A percentile compares a stretch with the other conserved stretches of the same genome.
Conservation (phyloP, 1,140 invertebrate species). For the Metopolophium dirhodum region DNA sequence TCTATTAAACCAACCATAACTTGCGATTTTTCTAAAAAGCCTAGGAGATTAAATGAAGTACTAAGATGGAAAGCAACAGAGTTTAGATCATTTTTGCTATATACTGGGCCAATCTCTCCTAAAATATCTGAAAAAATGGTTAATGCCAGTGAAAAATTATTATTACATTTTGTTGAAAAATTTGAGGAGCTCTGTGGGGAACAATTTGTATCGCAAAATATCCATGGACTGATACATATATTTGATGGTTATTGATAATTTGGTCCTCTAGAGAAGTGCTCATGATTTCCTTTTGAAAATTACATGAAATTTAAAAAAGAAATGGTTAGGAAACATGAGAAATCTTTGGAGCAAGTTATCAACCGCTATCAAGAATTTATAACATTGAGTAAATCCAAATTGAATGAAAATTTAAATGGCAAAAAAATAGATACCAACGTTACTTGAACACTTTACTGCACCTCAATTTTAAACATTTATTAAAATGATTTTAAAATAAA, state of each 20-base stretch:
- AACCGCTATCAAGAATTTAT: neutral
- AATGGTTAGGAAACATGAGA: neutral
- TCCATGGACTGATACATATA: neutral
- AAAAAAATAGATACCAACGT: neutral
- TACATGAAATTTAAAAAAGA: neutral
- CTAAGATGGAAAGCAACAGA: neutral
- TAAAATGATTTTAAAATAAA: neutral
- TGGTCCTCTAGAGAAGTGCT: neutral
- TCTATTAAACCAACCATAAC: neutral
- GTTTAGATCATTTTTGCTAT: neutral
- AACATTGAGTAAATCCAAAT: neutral
- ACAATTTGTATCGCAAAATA: neutral
- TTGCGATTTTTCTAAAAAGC: neutral
- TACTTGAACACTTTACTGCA: neutral
- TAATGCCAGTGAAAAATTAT: neutral
- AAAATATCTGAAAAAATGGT: neutral
- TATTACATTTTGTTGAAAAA: neutral
- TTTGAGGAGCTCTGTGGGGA: neutral
- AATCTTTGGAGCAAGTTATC: neutral
- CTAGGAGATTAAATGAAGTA: neutral
- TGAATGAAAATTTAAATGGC: too few species aligned
- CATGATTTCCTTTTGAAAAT: slow-evolving; percentile 26
- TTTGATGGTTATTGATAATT: neutral
- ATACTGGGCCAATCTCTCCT: neutral
- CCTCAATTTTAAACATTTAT: neutral